A percentile compares a stretch with the other conserved stretches of the same genome.
These are phyloP conservation scores for Mechanitis mazaeus DNA, from an alignment of 2,888 invertebrate species.

Conservation along the genomic window DNA sequence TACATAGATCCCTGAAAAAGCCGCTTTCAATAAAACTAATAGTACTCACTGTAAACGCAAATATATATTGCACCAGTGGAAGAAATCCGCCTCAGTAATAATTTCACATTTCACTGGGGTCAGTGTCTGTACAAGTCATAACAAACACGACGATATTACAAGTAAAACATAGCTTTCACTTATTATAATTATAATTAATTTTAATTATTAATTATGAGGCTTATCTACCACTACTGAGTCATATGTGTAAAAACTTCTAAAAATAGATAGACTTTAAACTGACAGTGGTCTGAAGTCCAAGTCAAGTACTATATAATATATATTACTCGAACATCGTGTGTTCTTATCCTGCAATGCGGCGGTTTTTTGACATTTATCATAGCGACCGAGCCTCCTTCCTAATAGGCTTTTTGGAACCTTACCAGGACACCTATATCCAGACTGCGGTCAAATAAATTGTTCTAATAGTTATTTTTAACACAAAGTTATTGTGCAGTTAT, in stretches of 20 bases:
- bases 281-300: no score
- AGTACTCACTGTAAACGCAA: background rate
- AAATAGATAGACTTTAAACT: no score
- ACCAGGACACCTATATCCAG: slow-evolving; percentile 49
- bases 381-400: slow-evolving; percentile 42
- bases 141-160: background rate
- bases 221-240: no score
- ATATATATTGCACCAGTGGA: background rate
- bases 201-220: no score
- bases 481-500: background rate
- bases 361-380: slow-evolving; percentile 70
- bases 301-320: background rate
- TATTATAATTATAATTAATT: no score
- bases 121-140: no score
- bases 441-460: slow-evolving; percentile 24
- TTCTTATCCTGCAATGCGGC: slow-evolving; percentile 65
- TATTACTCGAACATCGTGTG: slow-evolving; percentile 29
- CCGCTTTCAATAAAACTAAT: background rate
- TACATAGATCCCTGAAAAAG: no score
- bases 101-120: no score
- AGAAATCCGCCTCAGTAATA: no score
- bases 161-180: background rate
- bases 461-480: slow-evolving; percentile 13
- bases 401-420: slow-evolving; percentile 71
- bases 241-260: no score